Base-by-base conservation (phyloP, 2,113 vertebrate genomes). In the Hymenochirus boettgeri region DNA sequence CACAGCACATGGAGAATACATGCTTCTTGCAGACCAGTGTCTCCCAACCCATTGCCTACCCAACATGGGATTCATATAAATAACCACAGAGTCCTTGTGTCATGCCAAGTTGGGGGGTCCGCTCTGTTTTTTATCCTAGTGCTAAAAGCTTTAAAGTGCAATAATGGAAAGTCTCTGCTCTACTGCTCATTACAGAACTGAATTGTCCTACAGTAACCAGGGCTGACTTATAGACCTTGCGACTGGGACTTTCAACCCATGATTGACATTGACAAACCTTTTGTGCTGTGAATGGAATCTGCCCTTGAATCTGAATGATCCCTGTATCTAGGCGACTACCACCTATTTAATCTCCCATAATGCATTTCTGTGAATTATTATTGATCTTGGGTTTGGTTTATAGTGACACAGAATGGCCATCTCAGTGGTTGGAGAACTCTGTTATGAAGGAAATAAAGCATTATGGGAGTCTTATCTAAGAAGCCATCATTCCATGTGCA, bases 261-360 rank as follows among this genome's bases (percentile, higher is more conserved):
- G 52, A 56, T 46, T 56, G 37, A 47, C 62, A 46, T 10, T 56
- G 62, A 64, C 62, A 64, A 37, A 37, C 52, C 25, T n/a, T n/a
- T 33, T 56, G 51, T 46, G 42, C 51, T 31, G 54, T 56, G 19
- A 19, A 24, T 2, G 39, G 12, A 15, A 42, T n/a, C 39, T 24
- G 52, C 12, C 24, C 35, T 55, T 64, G 24, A 45, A 55, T 64
- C 45, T 15, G 26, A 31, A 46, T 47, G 26, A 39, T 5, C 52
- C 62, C 1, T 15, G 21, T 48, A 22, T 48, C 19, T 12, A 23
- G 11, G 18, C 9, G 2, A 48, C 19, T 5, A 48, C 3, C 18
- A 18, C 3, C 7, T 7, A 3, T 19, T 21, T 48, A 9, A 13
- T 22, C 21, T 21, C 19, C 21, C 19, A 22, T 5, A 8, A 23